Percentiles rank a stretch among this genome's conserved stretches.
Evolutionary conservation across 2,797 vertebrate genomes (phyloP).

Genomic region (Nannoperca australis): DNA sequence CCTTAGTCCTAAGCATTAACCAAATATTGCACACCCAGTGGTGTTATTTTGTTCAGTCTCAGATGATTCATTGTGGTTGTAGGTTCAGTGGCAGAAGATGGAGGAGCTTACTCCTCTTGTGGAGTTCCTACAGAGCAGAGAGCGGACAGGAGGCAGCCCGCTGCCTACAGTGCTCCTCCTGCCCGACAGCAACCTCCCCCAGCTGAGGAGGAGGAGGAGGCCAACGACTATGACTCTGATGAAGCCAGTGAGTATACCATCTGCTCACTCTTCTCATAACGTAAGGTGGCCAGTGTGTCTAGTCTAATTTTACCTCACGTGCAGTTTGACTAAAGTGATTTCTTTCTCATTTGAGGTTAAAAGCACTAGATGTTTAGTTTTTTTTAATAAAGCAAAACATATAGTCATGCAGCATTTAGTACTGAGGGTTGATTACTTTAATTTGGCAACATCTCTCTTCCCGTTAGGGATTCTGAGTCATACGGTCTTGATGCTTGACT

Average conservation of each 20-base stretch:
- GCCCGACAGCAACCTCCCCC: constrained; percentile 73
- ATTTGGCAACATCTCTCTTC: constrained; percentile 42
- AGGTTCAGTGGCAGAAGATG: constrained; percentile 69
- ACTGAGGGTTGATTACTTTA: constrained; percentile 16
- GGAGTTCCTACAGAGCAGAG: constrained; percentile 78
- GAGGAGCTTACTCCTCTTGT: constrained; percentile 65
- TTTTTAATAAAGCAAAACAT: constrained; percentile 19
- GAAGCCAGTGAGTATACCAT: constrained; percentile 91
- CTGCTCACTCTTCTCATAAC: constrained; percentile 43
- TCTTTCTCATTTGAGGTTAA: constrained; percentile 42
- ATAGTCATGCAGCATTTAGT: constrained; percentile 20
- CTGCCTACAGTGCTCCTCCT: constrained; percentile 76
- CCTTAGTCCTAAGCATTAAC: not conserved
- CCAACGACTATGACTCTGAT: constrained; percentile 96
- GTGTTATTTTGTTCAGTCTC: constrained; percentile 29
- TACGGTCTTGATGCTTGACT: constrained; percentile 32
- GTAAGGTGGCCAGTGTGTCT: constrained; percentile 29
- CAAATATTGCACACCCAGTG: constrained; percentile 6
- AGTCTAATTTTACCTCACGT: constrained; percentile 38
- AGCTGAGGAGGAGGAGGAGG: constrained; percentile 91
- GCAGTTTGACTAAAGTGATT: constrained; percentile 26
- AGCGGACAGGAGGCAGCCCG: constrained; percentile 86
- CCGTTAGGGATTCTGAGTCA: constrained; percentile 41
- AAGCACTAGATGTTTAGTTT: constrained; percentile 2
- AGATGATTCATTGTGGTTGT: constrained; percentile 50